Base-by-base conservation (phyloP, 2,888 invertebrate species). In the Leptogaster cylindrica region DNA sequence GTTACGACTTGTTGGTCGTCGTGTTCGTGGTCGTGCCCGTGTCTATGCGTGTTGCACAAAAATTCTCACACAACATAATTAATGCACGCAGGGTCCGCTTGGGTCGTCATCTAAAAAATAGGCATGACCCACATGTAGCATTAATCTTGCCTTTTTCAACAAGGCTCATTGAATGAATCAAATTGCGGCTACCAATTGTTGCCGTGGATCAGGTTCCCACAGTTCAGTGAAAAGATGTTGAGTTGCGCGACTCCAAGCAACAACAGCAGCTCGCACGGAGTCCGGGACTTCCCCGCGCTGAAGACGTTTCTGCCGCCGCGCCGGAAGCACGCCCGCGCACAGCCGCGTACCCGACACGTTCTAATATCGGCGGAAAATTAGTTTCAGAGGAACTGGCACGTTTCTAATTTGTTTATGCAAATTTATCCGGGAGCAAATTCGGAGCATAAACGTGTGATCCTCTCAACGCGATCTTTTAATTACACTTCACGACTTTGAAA, bases 111-210 rank as follows among this genome's bases (percentile, higher is more conserved):
- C 31, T 33, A 33, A 52, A 33, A 52, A 33, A 52, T 52, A 20
- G 52, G 20, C 52, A 33, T 52, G 52, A 52, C 52, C 52, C 52
- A 52, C 33, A 52, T 52, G 52, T 33, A 33, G 52, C 52, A 52
- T 52, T 52, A 52, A 52, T 52, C 52, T 52, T 18, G 12, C 2
- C 16, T 20, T 52, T 33, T 33, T 31, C 18, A 52, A 52, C 52
- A 52, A 52, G 52, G 18, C 52, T 68, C 65, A 65, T 65, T 68
- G 58, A 68, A 68, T 58, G 41, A 68, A 65, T 68, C 65, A 68
- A 68, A 68, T 68, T 68, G 58, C 68, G 65, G 65, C 65, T 65
- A 58, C 51, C 68, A 68, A 58, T 68, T 68, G 68, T 68, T 68
- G 65, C 65, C 44, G 58, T 39, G 58, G 65, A 55, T 48, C 36